Conservation (phyloP, 2,113 vertebrate genomes). For the Pygathrix nemaeus region DNA sequence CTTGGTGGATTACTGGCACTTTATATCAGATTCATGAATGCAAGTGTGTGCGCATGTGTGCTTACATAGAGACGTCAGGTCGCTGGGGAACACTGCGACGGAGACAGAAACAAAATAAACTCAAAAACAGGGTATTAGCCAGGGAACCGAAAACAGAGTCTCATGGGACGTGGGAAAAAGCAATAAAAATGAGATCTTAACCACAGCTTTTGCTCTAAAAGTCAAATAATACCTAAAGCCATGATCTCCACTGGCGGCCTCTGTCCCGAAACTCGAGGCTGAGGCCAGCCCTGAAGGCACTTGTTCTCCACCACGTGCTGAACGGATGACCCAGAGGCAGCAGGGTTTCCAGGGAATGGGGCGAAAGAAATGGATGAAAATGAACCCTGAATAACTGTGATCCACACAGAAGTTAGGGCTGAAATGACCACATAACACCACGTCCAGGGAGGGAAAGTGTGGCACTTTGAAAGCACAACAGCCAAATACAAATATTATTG, state of each 20-base stretch:
- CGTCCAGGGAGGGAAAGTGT: slow-evolving; percentile 70
- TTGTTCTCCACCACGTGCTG: slow-evolving; percentile 87
- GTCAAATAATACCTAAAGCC: slow-evolving; percentile 79
- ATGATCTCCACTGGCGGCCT: slow-evolving; percentile 80
- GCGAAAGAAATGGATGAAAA: slow-evolving; percentile 80
- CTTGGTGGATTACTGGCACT: slow-evolving; percentile 84
- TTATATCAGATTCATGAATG: slow-evolving; percentile 82
- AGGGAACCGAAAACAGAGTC: slow-evolving; percentile 80
- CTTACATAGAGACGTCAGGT: slow-evolving; percentile 87
- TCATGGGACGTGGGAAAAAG: slow-evolving; percentile 84
- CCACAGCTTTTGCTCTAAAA: slow-evolving; percentile 87
- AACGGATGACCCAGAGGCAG: slow-evolving; percentile 80
- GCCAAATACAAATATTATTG: slow-evolving; percentile 72
- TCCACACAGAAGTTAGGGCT: slow-evolving; percentile 80
- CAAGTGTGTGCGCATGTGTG: slow-evolving; percentile 81
- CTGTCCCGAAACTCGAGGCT: slow-evolving; percentile 81
- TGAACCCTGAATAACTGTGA: slow-evolving; percentile 80
- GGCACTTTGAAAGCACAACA: slow-evolving; percentile 74
- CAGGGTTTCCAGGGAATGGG: slow-evolving; percentile 80
- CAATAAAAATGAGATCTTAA: slow-evolving; percentile 85
- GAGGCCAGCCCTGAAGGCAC: slow-evolving; percentile 93
- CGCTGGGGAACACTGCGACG: slow-evolving; percentile 82
- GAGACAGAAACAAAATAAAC: slow-evolving; percentile 77
- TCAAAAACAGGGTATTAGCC: slow-evolving; percentile 85
- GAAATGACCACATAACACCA: slow-evolving; percentile 77